Percentiles rank a stretch among this genome's conserved stretches.
phyloP scores from a whole-genome alignment of 1,140 invertebrate genomes.

The Amphibalanus amphitrite region DNA sequence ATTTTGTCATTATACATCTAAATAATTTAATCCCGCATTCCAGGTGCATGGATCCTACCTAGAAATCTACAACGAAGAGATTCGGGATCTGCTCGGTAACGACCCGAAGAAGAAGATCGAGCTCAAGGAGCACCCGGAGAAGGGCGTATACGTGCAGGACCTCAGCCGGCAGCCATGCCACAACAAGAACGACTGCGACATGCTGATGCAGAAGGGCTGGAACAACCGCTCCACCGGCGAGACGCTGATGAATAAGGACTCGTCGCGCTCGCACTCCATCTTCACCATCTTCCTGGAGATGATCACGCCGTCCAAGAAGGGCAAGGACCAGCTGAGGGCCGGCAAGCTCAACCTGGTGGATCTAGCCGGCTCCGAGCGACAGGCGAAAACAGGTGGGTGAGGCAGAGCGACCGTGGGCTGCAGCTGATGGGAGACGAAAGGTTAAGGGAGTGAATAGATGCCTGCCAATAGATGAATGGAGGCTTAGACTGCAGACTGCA shows the following conservation, averaged over 20 bases:
- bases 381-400: conserved; percentile 64
- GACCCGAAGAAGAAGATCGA: conserved; percentile 45
- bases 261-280: too few relatives aligned
- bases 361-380: conserved; percentile 71
- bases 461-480: too few relatives aligned
- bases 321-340: conserved; percentile 42
- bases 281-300: conserved; percentile 72
- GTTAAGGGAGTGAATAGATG: too few relatives aligned
- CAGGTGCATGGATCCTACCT: conserved; percentile 65
- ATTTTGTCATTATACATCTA: too few relatives aligned
- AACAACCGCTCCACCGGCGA: conserved; percentile 53
- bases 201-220: conserved; percentile 56
- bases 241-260: too few relatives aligned
- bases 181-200: conserved; percentile 50
- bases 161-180: conserved; percentile 56
- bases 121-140: conserved; percentile 59
- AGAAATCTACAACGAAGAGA: too few relatives aligned
- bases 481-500: too few relatives aligned
- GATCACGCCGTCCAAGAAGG: conserved; percentile 30
- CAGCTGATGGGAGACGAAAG: too few relatives aligned
- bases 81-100: conserved; percentile 48
- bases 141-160: conserved; percentile 55
- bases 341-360: conserved; percentile 83
- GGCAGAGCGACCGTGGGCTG: too few relatives aligned
- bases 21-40: too few relatives aligned